Evolutionary conservation across 1,140 invertebrate genomes (phyloP), one percentile per base, ranked within the genome.

Genomic region (Globodera rostochiensis): DNA sequence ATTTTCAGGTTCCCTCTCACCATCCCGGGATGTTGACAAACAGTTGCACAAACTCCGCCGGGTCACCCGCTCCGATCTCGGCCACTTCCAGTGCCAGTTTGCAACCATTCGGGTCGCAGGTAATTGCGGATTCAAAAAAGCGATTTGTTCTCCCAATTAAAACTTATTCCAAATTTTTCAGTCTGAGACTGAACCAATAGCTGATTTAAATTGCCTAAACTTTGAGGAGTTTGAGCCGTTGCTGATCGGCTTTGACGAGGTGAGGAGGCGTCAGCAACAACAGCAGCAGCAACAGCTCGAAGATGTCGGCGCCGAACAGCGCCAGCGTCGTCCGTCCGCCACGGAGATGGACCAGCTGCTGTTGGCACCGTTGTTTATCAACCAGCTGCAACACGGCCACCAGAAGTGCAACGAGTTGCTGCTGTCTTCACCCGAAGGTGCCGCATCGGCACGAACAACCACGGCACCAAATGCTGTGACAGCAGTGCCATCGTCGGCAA

Each of bases 311-410:
- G 57, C 19, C 2, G 57, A 64, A 15, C 11, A 64, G 36, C 36
- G 69, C 69, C 36, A 9, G 69, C 69, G 69, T n/a, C 25, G 69
- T 11, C 11, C 36, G 69, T 71, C 69, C 36, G 25, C 69, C 69
- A 71, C 69, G 36, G 69, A 71, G 21, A 71, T 71, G 69, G 69
- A 71, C 69, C 69, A 71, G n/a, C 46, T 71, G 69, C n/a, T 71
- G 69, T 71, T 71, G 69, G 69, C 69, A 47, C 69, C 69, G 46
- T 21, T 71, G 21, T 71, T 71, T 45, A 21, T 71, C 36, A 36
- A 71, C 36, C 69, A 36, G 6, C 69, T 21, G 9, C 19, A 71
- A 13, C 69, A 36, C 5, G 21, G 36, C 6, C 69, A 71, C 6
- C 69, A 71, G 25, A 71, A 71, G n/a, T 13, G 69, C 69, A 71